Conservation (phyloP, 2,888 invertebrate species). For the Odontocolon sp. region DNA sequence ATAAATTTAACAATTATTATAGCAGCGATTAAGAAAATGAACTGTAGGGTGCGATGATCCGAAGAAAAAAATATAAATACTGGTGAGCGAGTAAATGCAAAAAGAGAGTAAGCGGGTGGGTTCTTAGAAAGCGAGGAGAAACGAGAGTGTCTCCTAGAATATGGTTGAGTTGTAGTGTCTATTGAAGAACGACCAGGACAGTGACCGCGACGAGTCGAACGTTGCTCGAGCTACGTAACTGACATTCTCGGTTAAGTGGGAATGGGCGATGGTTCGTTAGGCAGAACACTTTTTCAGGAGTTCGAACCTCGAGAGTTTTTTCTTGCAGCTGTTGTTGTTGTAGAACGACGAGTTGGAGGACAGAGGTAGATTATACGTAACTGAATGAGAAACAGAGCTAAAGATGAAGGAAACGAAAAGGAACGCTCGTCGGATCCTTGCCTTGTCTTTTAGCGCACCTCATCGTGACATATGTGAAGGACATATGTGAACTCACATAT, state of each 20-base stretch:
- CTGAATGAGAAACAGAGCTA: slow-evolving; percentile 49
- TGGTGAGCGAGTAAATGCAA: not conserved
- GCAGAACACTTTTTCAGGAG: slow-evolving; percentile 75
- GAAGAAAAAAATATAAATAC: not conserved
- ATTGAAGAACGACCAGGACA: not conserved
- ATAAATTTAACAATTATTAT: slow-evolving; percentile 14
- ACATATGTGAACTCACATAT: not conserved
- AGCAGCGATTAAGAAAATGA: not conserved
- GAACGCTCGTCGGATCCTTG: slow-evolving; percentile 31
- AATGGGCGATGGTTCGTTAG: slow-evolving; percentile 78
- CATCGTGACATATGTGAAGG: slow-evolving; percentile 61
- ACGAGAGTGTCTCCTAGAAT: not conserved
- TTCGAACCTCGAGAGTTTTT: slow-evolving; percentile 67
- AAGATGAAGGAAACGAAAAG: slow-evolving; percentile 15
- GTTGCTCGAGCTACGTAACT: slow-evolving; percentile 64
- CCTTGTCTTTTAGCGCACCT: slow-evolving; percentile 8
- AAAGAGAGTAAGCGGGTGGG: not conserved
- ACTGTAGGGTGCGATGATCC: not conserved
- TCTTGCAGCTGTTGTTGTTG: slow-evolving; percentile 69
- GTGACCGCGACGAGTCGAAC: slow-evolving; percentile 4
- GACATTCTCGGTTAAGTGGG: slow-evolving; percentile 72
- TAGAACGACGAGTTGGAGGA: slow-evolving; percentile 33
- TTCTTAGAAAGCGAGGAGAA: not conserved
- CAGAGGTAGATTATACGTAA: slow-evolving; percentile 11
- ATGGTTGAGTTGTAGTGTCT: not conserved